Conservation (phyloP, 2,797 vertebrate genomes). For the Periparus ater region DNA sequence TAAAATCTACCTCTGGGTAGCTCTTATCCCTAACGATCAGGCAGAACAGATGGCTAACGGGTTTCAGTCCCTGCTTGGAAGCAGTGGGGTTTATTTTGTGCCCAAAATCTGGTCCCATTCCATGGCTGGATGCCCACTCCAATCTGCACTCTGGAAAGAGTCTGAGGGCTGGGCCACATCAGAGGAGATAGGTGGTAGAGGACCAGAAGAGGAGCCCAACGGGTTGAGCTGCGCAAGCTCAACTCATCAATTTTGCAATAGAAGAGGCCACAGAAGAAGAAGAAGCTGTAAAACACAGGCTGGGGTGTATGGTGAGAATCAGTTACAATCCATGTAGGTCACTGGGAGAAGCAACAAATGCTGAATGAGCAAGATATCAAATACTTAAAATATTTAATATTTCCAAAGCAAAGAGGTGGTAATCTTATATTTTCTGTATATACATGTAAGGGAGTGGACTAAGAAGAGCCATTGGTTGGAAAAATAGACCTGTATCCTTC, state of each 20-base stretch:
- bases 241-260: neutral
- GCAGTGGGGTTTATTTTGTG: slow-evolving; percentile 25
- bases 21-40: neutral
- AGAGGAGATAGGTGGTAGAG: neutral
- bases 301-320: neutral
- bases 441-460: neutral
- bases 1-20: neutral
- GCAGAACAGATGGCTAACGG: slow-evolving; percentile 61
- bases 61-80: slow-evolving; percentile 32
- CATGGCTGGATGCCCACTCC: slow-evolving; percentile 51
- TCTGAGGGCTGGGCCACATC: neutral
- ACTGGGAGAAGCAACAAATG: neutral
- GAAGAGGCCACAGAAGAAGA: neutral
- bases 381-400: neutral
- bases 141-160: neutral
- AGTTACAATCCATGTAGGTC: neutral
- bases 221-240: neutral
- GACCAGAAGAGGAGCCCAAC: neutral
- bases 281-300: neutral
- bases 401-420: neutral
- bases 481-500: neutral
- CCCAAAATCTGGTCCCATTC: slow-evolving; percentile 37
- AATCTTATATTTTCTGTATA: neutral
- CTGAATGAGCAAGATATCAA: neutral
- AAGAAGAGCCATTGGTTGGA: neutral